phyloP scores from a whole-genome alignment of 2,113 vertebrate genomes.

The Cynocephalus volans region DNA sequence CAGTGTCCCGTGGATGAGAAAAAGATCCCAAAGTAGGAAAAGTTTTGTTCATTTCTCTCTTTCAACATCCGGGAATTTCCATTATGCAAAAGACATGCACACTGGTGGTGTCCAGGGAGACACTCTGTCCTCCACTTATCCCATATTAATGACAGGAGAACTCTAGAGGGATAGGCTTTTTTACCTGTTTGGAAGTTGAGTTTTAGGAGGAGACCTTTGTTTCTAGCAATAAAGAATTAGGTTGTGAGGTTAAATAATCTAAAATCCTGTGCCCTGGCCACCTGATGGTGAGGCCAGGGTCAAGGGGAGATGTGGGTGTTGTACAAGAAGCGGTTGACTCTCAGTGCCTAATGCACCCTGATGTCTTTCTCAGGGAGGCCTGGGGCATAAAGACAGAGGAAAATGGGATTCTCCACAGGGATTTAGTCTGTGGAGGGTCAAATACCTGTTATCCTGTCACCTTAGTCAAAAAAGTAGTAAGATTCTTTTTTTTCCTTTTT shows the following conservation, averaged over 20 bases:
- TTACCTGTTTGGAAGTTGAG: slow-evolving; percentile 10
- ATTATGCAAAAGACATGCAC: neutral
- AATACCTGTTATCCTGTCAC: neutral
- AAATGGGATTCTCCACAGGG: neutral
- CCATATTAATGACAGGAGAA: neutral
- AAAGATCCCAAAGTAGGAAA: slow-evolving; percentile 22
- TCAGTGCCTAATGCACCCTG: neutral
- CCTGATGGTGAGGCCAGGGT: neutral
- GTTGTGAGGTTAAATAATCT: neutral
- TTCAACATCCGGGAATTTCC: slow-evolving; percentile 41
- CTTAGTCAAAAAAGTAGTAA: neutral
- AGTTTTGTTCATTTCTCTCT: slow-evolving; percentile 78
- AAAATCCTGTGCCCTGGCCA: neutral
- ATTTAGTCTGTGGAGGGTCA: neutral
- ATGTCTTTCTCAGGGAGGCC: neutral
- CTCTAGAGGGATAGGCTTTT: neutral
- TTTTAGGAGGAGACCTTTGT: neutral
- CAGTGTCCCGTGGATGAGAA: neutral
- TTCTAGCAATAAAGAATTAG: neutral
- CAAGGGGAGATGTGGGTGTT: neutral
- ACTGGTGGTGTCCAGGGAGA: slow-evolving; percentile 5
- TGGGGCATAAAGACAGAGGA: neutral
- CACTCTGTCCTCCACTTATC: neutral
- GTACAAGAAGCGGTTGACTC: neutral
- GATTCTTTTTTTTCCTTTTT: neutral